phyloP scores from a whole-genome alignment of 1,140 invertebrate species.

The Venturia canescens region DNA sequence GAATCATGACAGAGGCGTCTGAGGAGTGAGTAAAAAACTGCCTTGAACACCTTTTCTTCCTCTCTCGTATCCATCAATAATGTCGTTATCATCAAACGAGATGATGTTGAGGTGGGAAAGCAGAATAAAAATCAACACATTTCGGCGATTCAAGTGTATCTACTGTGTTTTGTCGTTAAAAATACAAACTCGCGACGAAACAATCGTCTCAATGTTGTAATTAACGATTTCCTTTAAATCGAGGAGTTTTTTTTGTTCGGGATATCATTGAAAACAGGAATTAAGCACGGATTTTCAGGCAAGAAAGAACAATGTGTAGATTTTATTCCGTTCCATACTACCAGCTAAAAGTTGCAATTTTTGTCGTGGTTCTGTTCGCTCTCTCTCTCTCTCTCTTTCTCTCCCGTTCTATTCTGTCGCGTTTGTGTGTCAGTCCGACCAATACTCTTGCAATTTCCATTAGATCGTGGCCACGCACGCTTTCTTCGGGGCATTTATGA shows the following conservation, averaged over 20 bases:
- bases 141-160: neutral
- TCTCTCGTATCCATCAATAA: neutral
- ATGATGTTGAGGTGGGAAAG: neutral
- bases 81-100: neutral
- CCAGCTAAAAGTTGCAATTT: neutral
- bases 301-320: no score
- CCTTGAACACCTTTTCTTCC: neutral
- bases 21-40: conserved; percentile 74
- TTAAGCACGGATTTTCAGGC: no score
- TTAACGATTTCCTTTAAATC: no score
- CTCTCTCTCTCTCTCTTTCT: neutral
- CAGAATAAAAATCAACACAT: neutral
- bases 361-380: neutral
- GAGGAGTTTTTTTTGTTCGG: no score
- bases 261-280: no score
- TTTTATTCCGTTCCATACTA: neutral
- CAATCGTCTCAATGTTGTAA: no score
- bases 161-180: no score
- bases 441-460: conserved; percentile 33
- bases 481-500: conserved; percentile 36
- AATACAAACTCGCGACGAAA: no score
- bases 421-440: conserved; percentile 23
- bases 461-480: conserved; percentile 26
- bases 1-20: conserved; percentile 77
- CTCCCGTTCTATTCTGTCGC: neutral